Evolutionary conservation across 2,113 vertebrate genomes (phyloP).

Genomic region (Prolemur simus): DNA sequence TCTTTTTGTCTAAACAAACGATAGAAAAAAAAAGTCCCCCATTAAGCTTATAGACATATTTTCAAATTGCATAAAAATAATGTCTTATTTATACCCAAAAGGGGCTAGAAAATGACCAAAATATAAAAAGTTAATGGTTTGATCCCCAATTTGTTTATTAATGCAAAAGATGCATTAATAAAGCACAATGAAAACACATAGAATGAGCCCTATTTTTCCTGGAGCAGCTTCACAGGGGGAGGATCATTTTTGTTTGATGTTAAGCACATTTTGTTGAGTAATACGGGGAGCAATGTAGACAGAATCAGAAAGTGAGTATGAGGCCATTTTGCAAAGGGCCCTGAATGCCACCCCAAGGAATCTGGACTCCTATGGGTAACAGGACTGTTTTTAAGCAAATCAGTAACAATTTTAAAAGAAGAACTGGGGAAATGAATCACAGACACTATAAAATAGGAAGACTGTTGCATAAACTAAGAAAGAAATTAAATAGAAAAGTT

Average conservation of each 20-base stretch:
- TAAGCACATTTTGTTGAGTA: neutral
- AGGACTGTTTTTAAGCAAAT: neutral
- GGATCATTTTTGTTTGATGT: neutral
- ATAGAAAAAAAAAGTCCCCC: neutral
- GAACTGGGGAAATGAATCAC: neutral
- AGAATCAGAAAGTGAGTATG: neutral
- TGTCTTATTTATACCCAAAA: conserved; percentile 49
- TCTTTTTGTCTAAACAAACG: conserved; percentile 69
- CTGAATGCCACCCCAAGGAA: neutral
- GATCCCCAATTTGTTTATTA: neutral
- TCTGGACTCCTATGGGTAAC: no score
- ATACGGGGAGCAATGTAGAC: neutral
- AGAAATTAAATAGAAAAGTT: neutral
- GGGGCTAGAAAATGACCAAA: conserved; percentile 47
- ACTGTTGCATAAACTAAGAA: neutral
- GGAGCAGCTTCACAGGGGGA: neutral
- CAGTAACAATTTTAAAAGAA: neutral
- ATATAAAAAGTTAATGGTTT: conserved; percentile 39
- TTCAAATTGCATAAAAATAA: conserved; percentile 50
- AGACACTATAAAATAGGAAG: neutral
- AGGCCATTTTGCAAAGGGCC: neutral
- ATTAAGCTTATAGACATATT: conserved; percentile 50
- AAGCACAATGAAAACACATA: neutral
- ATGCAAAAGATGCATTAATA: neutral
- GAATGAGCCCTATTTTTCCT: neutral